Conservation (phyloP, 2,888 invertebrate genomes). For the Odontothrips loti region DNA sequence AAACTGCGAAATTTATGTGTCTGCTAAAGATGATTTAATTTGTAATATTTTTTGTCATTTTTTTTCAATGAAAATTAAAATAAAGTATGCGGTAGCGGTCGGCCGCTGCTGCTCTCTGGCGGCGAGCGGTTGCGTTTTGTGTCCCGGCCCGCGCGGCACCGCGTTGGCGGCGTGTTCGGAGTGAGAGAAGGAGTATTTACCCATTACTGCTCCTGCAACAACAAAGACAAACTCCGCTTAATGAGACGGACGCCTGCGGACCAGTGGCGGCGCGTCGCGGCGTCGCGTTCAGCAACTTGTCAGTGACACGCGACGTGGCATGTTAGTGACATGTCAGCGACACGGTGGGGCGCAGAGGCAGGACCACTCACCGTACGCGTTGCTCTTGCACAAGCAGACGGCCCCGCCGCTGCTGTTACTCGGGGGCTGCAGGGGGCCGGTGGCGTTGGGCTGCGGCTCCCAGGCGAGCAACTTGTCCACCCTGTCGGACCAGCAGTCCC, state of each 20-base stretch:
- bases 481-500: conserved; percentile 80
- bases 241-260: too few relatives aligned
- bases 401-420: conserved; percentile 29
- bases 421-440: conserved; percentile 51
- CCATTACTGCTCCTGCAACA: conserved; percentile 57
- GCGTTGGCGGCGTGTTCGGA: too few relatives aligned
- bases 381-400: conserved; percentile 32
- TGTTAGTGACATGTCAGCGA: background rate
- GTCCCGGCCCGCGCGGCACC: background rate
- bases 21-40: too few relatives aligned
- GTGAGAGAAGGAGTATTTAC: conserved; percentile 56
- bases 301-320: background rate
- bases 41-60: background rate
- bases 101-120: background rate
- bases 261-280: too few relatives aligned
- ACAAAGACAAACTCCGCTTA: conserved; percentile 62
- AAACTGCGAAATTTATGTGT: too few relatives aligned
- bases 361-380: conserved; percentile 35
- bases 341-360: background rate
- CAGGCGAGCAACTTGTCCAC: conserved; percentile 78
- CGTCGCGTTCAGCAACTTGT: too few relatives aligned
- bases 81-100: too few relatives aligned
- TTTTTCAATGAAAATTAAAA: conserved; percentile 46
- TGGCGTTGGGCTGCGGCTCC: conserved; percentile 60
- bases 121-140: too few relatives aligned